Evolutionary conservation across 2,113 vertebrate species (phyloP).

Genomic region (Petrocephalus microphthalmus): DNA sequence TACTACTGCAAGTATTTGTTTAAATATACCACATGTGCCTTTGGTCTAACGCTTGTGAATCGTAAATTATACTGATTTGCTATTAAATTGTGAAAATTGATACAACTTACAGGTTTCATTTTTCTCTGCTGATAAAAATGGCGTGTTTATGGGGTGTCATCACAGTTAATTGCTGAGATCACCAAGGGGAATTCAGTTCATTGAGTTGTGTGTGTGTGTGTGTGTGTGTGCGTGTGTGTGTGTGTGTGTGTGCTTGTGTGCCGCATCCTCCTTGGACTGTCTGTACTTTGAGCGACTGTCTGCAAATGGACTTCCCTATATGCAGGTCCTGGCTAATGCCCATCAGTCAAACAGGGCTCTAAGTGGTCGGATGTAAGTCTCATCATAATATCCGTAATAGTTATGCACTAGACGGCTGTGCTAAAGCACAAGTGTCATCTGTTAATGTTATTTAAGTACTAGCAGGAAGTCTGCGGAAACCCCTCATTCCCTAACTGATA

Average conservation of each 20-base stretch:
- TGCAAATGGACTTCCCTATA: neutral
- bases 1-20: neutral
- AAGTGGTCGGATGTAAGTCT: neutral
- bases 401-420: neutral
- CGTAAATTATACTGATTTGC: neutral
- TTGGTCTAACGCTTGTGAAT: neutral
- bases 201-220: neutral
- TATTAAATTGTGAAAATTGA: neutral
- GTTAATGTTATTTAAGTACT: conserved; percentile 9
- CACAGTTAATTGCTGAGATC: neutral
- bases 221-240: neutral
- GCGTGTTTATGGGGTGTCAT: neutral
- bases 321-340: neutral
- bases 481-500: neutral
- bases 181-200: neutral
- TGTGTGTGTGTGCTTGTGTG: neutral
- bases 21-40: neutral
- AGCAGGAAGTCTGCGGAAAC: neutral
- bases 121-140: neutral
- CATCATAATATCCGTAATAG: neutral
- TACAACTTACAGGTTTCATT: neutral
- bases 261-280: neutral
- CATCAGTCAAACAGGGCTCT: neutral
- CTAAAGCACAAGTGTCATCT: neutral
- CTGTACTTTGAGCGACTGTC: neutral